Percentiles rank a stretch among this genome's conserved stretches.
These are phyloP conservation scores for Oxycera nigricornis DNA, from an alignment of 2,888 invertebrate genomes.

Conservation along the genomic window DNA sequence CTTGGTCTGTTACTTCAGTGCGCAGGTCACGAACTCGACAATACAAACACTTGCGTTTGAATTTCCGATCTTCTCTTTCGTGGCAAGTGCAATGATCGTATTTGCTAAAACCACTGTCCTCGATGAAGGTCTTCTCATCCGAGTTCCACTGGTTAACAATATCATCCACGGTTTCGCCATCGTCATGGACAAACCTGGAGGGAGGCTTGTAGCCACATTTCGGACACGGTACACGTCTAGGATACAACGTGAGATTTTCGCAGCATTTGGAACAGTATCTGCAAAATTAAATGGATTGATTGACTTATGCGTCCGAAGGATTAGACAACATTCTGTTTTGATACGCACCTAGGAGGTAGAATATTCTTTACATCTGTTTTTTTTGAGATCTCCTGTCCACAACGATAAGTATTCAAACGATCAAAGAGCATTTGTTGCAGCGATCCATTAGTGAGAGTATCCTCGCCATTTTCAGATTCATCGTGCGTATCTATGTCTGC, in stretches of 20 bases:
- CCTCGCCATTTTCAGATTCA: no score
- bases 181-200: neutral
- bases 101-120: neutral
- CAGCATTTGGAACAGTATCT: slow-evolving; percentile 28
- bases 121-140: neutral
- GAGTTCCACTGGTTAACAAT: slow-evolving; percentile 14
- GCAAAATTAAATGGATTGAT: neutral
- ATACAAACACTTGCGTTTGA: slow-evolving; percentile 5
- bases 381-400: neutral
- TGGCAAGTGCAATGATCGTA: slow-evolving; percentile 19
- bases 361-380: neutral
- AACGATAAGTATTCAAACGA: neutral
- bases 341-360: neutral
- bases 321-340: neutral
- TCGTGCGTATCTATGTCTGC: no score
- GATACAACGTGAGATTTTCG: neutral
- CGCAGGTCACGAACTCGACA: slow-evolving; percentile 12
- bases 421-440: neutral
- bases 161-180: slow-evolving; percentile 13
- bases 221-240: neutral
- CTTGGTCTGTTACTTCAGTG: neutral
- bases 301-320: no score
- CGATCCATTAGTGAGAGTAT: no score
- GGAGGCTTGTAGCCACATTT: slow-evolving; percentile 8
- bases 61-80: neutral